Conservation (phyloP, 2,888 invertebrate genomes). For the Phymatocera aterrima region DNA sequence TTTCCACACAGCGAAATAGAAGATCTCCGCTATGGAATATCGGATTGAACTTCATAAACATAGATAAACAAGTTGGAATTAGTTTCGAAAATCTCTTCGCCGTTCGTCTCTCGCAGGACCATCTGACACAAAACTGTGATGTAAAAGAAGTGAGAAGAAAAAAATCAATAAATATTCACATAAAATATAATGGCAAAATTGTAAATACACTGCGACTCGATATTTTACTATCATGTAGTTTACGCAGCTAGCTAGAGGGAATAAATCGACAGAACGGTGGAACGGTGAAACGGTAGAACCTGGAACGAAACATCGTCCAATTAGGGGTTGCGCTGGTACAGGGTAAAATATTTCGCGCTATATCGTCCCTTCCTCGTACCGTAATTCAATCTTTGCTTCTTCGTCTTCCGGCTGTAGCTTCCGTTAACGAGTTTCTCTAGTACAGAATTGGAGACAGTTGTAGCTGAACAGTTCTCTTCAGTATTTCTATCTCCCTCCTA, state of each 20-base stretch:
- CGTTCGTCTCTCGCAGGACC: conserved; percentile 2
- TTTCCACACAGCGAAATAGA: not conserved
- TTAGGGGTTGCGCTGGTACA: conserved; percentile 21
- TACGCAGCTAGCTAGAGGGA: not conserved
- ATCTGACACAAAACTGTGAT: not conserved
- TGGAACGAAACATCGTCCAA: conserved; percentile 24
- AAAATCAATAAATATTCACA: not conserved
- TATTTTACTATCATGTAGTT: conserved; percentile 21
- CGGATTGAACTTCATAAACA: conserved; percentile 8
- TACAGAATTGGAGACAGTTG: not conserved
- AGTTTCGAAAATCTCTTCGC: conserved; percentile 21
- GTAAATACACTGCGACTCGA: not conserved
- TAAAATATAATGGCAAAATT: conserved; percentile 3
- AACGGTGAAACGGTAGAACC: not conserved
- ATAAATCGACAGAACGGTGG: not conserved
- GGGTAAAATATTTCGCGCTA: conserved; percentile 17
- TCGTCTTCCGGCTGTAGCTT: conserved; percentile 9
- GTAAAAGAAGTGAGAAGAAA: not conserved
- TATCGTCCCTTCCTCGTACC: conserved; percentile 14
- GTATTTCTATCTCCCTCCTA: conserved; percentile 30
- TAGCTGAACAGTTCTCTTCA: too few species aligned
- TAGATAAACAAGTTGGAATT: conserved; percentile 27
- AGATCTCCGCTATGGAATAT: not conserved
- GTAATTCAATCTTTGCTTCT: conserved; percentile 27
- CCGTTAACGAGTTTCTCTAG: conserved; percentile 27